Conservation (phyloP, 2,113 vertebrate genomes). For the Corythaixoides concolor region DNA sequence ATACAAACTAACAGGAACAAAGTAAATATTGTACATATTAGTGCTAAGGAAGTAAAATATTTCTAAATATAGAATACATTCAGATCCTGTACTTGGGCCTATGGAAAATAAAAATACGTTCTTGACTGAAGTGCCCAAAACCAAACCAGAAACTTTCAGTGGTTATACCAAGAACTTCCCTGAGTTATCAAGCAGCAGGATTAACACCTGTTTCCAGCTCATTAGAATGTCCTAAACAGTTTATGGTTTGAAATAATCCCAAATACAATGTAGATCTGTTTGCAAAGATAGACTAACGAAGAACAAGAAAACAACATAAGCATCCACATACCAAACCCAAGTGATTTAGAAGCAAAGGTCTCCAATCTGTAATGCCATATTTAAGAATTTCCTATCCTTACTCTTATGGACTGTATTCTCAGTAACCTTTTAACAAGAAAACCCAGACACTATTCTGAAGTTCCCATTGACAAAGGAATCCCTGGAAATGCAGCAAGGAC, state of each 20-base stretch:
- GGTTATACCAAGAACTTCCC: neutral
- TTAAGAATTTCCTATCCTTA: neutral
- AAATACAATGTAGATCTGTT: neutral
- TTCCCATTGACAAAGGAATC: neutral
- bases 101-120: neutral
- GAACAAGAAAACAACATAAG: neutral
- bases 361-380: neutral
- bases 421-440: neutral
- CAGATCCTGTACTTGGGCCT: neutral
- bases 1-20: neutral
- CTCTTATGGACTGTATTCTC: neutral
- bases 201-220: neutral
- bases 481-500: neutral
- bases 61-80: neutral
- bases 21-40: neutral
- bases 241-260: constrained; percentile 20
- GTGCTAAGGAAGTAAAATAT: neutral
- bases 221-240: neutral
- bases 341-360: neutral
- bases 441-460: neutral
- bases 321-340: neutral
- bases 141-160: neutral
- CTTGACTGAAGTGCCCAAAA: neutral
- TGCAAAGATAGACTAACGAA: neutral
- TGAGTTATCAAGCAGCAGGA: neutral